Evolutionary conservation across 2,113 vertebrate species (phyloP).

Genomic region (Pollachius pollachius): DNA sequence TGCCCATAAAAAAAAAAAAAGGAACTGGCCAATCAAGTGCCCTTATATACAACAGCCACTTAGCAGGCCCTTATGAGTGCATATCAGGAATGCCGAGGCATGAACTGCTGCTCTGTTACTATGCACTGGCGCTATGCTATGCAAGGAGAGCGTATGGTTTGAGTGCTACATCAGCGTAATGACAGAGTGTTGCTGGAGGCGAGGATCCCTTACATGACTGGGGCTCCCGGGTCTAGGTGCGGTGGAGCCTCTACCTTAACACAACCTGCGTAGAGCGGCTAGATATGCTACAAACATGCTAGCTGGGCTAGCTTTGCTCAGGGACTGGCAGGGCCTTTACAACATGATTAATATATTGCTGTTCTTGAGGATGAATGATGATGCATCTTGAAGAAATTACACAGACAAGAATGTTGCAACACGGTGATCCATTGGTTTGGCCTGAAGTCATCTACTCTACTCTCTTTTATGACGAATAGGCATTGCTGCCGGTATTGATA

Average conservation of each 20-base stretch:
- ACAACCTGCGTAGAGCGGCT: no score
- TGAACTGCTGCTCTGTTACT: constrained; percentile 57
- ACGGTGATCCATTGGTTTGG: no score
- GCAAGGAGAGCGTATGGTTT: constrained; percentile 53
- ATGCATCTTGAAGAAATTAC: no score
- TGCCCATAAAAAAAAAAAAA: constrained; percentile 25
- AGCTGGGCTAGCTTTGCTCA: no score
- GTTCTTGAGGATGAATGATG: no score
- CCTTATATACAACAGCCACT: constrained; percentile 58
- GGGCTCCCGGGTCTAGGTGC: constrained; percentile 36
- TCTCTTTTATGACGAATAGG: no score
- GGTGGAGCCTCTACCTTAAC: constrained; percentile 13
- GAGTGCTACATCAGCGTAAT: constrained; percentile 49
- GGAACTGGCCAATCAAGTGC: constrained; percentile 19
- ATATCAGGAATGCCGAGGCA: constrained; percentile 62
- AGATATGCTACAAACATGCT: no score
- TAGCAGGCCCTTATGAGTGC: constrained; percentile 39
- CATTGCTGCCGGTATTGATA: neutral
- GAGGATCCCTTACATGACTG: constrained; percentile 43
- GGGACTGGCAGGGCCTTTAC: no score
- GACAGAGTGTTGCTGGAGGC: constrained; percentile 58
- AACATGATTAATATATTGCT: no score
- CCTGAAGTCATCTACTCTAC: no score
- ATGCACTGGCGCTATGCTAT: constrained; percentile 18
- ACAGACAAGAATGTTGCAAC: no score